Evolutionary conservation across 2,113 vertebrate genomes (phyloP).

Genomic region (Osmerus eperlanus): DNA sequence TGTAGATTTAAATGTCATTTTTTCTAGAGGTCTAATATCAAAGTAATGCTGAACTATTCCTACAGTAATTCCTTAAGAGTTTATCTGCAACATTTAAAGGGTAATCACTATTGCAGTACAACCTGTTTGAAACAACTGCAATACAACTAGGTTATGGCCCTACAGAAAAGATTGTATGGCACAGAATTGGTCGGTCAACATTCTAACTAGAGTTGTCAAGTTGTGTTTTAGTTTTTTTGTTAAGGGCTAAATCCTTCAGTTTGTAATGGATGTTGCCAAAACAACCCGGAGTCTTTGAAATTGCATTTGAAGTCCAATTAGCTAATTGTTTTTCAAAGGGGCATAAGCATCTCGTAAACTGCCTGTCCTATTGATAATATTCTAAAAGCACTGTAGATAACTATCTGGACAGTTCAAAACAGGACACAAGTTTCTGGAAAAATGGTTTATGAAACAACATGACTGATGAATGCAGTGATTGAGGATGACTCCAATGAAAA

Average conservation of each 20-base stretch:
- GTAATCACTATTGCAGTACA: no score
- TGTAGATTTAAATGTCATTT: neutral
- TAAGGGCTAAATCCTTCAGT: neutral
- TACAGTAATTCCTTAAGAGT: neutral
- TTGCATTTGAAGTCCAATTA: neutral
- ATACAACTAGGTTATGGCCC: no score
- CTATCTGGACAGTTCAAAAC: neutral
- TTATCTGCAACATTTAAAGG: neutral
- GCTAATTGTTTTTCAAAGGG: neutral
- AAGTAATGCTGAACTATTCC: neutral
- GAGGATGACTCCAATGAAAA: neutral
- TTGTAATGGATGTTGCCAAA: neutral
- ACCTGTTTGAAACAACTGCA: no score
- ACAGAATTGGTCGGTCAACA: neutral
- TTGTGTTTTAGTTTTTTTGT: neutral
- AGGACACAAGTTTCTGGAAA: neutral
- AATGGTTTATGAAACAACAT: neutral
- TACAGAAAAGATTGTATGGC: no score
- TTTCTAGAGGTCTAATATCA: neutral
- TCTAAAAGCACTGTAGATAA: neutral
- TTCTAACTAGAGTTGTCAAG: conserved; percentile 12
- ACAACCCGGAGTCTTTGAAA: neutral
- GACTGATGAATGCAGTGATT: conserved; percentile 3
- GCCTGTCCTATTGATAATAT: neutral
- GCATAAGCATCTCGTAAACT: neutral